phyloP scores from a whole-genome alignment of 2,113 vertebrate species.

The Suncus etruscus region DNA sequence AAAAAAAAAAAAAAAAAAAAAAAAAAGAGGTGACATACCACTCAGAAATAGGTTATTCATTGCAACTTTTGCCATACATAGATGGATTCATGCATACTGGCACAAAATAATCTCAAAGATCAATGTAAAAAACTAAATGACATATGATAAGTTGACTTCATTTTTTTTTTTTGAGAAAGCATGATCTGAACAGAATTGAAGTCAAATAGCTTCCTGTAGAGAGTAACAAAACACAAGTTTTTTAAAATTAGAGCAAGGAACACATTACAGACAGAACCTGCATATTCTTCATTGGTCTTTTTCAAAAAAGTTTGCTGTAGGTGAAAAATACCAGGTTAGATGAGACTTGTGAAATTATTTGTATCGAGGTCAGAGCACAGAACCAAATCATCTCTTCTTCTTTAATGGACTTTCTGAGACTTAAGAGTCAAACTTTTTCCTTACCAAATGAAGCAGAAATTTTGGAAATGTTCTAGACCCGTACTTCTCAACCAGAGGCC shows the following conservation, averaged over 20 bases:
- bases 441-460: conserved; percentile 32
- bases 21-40: too few relatives aligned
- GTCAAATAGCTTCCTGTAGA: conserved; percentile 40
- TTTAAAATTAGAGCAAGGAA: conserved; percentile 55
- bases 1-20: too few relatives aligned
- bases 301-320: too few relatives aligned
- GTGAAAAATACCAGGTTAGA: conserved; percentile 36
- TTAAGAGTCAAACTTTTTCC: conserved; percentile 30
- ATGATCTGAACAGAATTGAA: conserved; percentile 41
- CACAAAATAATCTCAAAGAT: conserved; percentile 1
- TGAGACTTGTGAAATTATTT: neutral
- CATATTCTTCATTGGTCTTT: conserved; percentile 3
- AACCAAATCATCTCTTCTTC: neutral
- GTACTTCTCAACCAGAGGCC: too few relatives aligned
- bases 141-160: conserved; percentile 10
- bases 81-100: neutral
- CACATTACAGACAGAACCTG: conserved; percentile 37
- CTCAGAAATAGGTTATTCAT: too few relatives aligned
- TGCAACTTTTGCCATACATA: neutral
- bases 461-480: conserved; percentile 12
- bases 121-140: neutral
- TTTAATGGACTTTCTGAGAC: conserved; percentile 17
- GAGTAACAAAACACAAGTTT: conserved; percentile 40
- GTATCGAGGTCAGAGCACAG: conserved; percentile 13
- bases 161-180: conserved; percentile 47